Evolutionary conservation across 2,888 invertebrate species (phyloP), one percentile per base, ranked within the genome.

Genomic region (Cryptocephalus primarius): DNA sequence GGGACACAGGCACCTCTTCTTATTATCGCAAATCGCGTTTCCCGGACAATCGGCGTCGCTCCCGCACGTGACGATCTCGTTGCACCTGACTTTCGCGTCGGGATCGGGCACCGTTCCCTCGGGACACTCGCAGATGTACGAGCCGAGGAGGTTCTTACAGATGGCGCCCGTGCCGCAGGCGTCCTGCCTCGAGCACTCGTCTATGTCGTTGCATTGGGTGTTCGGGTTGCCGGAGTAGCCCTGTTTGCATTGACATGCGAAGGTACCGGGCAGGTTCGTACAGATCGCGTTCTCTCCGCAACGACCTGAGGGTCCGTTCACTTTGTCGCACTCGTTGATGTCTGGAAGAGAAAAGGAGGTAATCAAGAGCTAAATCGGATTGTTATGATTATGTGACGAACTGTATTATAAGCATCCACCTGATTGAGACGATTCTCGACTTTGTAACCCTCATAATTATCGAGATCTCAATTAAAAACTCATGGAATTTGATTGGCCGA

Each of bases 201-300:
- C 83, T 36, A 91, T 77, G 70, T 93, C 91, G 41, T 76, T 66
- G 67, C 92, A 92, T 65, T 84, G 82, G 59, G 81, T 81, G 51
- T 80, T 80, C 1, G 91, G 84, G 70, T 92, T 88, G 44, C 92
- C 93, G 1, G 87, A 83, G 64, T 78, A 93, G 10, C 92, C 93
- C 40, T 83, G 78, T 42, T 86, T 86, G 61, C 93, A 93, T 47
- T 82, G 78, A 60, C 93, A 93, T 36, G 75, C 75, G 60, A 81
- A 93, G 53, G 84, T 80, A 9, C 93, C 93, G 4, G 82, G 81
- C 6, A 79, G 75, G 61, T 93, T 93, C 10, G 81, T 79, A 62
- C 93, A 93, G 9, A 79, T 72, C 8, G 92, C 85, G 61, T 90
- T 86, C 52, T 75, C 73, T n/a, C 90, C 92, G 67, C 93, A 93